These are phyloP conservation scores for Hydrolagus affinis DNA, from an alignment of 2,113 vertebrate genomes.

Conservation along the genomic window DNA sequence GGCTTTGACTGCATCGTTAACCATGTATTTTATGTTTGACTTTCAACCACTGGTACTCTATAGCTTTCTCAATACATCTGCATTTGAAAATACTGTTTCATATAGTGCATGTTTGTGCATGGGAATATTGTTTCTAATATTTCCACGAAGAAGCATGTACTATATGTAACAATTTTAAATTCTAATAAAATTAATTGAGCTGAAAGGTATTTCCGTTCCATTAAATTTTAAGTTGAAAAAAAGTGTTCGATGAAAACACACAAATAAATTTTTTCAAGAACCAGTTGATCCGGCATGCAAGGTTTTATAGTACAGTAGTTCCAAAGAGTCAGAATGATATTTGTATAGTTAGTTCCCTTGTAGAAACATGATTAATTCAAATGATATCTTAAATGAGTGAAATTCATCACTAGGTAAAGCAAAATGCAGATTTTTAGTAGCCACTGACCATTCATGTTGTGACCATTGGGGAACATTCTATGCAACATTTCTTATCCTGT, in stretches of 20 bases:
- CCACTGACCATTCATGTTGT: background rate
- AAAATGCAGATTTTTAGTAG: too few species aligned
- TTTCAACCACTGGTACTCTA: too few species aligned
- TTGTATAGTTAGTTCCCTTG: background rate
- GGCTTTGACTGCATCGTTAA: slow-evolving; percentile 15
- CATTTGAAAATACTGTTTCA: too few species aligned
- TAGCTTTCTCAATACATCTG: too few species aligned
- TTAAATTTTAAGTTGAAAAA: background rate
- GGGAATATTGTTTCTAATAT: too few species aligned
- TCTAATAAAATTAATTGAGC: background rate
- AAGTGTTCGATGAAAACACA: background rate
- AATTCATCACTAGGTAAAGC: background rate
- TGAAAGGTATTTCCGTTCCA: background rate
- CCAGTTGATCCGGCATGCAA: background rate
- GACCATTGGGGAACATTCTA: background rate
- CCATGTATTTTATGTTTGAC: too few species aligned
- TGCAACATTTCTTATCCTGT: too few species aligned
- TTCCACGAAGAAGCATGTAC: too few species aligned
- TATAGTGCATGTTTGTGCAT: too few species aligned
- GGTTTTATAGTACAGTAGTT: background rate
- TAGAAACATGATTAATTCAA: background rate
- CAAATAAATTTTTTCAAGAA: too few species aligned
- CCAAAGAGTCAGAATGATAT: background rate
- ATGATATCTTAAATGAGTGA: background rate
- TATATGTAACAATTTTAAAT: background rate